phyloP scores from a whole-genome alignment of 2,797 vertebrate genomes.

The Darevskia nairensis region DNA sequence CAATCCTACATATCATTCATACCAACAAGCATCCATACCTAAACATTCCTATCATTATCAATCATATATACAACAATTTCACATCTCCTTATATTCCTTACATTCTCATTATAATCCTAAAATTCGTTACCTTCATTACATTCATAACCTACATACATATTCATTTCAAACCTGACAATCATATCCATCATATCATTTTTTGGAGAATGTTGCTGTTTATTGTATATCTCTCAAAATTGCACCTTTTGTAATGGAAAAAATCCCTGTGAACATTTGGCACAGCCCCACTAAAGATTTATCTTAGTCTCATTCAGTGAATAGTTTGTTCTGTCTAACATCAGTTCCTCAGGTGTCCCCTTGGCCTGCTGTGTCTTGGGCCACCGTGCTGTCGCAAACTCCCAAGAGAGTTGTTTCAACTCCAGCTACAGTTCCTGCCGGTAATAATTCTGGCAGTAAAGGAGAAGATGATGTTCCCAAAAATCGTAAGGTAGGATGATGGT shows the following conservation, averaged over 20 bases:
- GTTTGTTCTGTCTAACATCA: constrained; percentile 52
- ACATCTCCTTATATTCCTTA: too few relatives aligned
- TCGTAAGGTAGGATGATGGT: constrained; percentile 66
- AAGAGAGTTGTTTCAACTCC: constrained; percentile 72
- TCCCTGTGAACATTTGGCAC: background rate
- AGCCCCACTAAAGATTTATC: background rate
- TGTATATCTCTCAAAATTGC: background rate
- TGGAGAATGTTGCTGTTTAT: background rate
- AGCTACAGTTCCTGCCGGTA: constrained; percentile 63
- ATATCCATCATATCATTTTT: too few relatives aligned
- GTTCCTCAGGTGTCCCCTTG: constrained; percentile 66
- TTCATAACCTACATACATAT: too few relatives aligned
- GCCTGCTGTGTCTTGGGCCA: constrained; percentile 84
- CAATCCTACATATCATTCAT: too few relatives aligned
- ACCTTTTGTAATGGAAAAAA: background rate
- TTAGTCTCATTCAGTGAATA: constrained; percentile 9
- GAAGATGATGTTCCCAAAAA: constrained; percentile 48
- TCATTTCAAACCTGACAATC: too few relatives aligned
- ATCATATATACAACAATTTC: too few relatives aligned
- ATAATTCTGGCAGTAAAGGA: constrained; percentile 60
- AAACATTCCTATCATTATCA: too few relatives aligned
- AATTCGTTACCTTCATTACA: too few relatives aligned
- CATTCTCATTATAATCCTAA: too few relatives aligned
- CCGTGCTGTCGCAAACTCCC: constrained; percentile 84
- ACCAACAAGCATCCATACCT: too few relatives aligned